These are phyloP conservation scores for Embiotoca jacksoni DNA, from an alignment of 2,113 vertebrate genomes.

Conservation along the genomic window DNA sequence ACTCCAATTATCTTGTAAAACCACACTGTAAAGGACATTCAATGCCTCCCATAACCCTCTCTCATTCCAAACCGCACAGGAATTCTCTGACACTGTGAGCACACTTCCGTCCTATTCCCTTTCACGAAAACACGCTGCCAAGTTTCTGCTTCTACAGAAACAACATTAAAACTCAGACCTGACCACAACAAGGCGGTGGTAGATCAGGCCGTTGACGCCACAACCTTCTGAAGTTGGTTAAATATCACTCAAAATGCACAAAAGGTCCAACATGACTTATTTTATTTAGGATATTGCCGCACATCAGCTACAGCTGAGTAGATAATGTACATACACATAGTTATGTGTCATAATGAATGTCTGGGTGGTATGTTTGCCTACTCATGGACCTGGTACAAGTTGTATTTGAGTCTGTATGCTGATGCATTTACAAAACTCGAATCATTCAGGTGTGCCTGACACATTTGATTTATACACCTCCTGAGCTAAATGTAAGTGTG, in stretches of 20 bases:
- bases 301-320: not conserved
- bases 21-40: conserved; percentile 67
- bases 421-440: not conserved
- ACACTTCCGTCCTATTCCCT: conserved; percentile 51
- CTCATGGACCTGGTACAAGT: not conserved
- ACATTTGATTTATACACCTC: conserved; percentile 3
- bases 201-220: conserved; percentile 22
- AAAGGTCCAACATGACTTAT: conserved; percentile 25
- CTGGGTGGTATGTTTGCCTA: not conserved
- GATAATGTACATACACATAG: not conserved
- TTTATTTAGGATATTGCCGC: conserved; percentile 1
- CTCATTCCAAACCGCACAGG: conserved; percentile 44
- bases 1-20: conserved; percentile 71
- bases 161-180: conserved; percentile 27
- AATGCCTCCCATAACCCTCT: conserved; percentile 35
- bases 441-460: not conserved
- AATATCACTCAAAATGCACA: conserved; percentile 12
- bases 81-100: conserved; percentile 39
- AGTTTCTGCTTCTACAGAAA: conserved; percentile 34
- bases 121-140: conserved; percentile 49
- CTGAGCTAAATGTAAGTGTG: conserved; percentile 4
- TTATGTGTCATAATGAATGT: conserved; percentile 1
- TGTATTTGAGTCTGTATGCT: not conserved
- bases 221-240: conserved; percentile 24
- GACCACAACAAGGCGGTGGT: conserved; percentile 14